Percentiles rank a stretch among this genome's conserved stretches.
Evolutionary conservation across 2,113 vertebrate species (phyloP).

Genomic region (Hippocampus barbouri): DNA sequence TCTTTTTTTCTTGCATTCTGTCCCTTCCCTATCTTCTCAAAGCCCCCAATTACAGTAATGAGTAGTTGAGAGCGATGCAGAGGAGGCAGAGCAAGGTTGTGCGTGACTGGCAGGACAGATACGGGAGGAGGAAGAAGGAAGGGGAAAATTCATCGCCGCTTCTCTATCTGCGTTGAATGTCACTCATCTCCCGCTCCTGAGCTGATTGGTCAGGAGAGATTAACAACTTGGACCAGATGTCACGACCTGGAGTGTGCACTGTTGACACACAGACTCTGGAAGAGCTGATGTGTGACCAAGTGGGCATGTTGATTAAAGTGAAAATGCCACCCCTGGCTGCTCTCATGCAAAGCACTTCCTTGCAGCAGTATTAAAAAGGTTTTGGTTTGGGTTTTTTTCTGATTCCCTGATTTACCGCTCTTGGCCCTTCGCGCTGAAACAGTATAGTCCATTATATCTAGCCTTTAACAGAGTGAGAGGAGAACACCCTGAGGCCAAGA

Average conservation of each 20-base stretch:
- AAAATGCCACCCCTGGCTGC: slow-evolving; percentile 25
- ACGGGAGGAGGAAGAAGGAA: slow-evolving; percentile 12
- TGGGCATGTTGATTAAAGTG: slow-evolving; percentile 40
- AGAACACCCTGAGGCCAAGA: background rate
- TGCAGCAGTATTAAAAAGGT: background rate
- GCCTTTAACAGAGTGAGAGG: background rate
- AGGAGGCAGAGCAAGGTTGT: slow-evolving; percentile 41
- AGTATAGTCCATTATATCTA: background rate
- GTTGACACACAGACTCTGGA: slow-evolving; percentile 41
- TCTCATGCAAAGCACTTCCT: slow-evolving; percentile 22
- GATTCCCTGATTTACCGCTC: background rate
- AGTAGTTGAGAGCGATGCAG: slow-evolving; percentile 57
- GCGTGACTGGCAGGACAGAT: slow-evolving; percentile 52
- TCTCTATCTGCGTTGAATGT: slow-evolving; percentile 53
- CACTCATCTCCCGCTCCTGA: slow-evolving; percentile 47
- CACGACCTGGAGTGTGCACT: slow-evolving; percentile 34
- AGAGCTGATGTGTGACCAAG: slow-evolving; percentile 35
- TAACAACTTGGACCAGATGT: slow-evolving; percentile 56
- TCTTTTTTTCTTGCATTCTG: slow-evolving; percentile 29
- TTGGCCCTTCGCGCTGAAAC: background rate
- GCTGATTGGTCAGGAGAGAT: slow-evolving; percentile 60
- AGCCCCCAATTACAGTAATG: slow-evolving; percentile 73
- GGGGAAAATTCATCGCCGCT: slow-evolving; percentile 42
- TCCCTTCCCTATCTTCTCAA: slow-evolving; percentile 50
- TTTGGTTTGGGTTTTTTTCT: background rate